Percentiles rank a stretch among this genome's conserved stretches.
These are phyloP conservation scores for Xenopus tropicalis DNA, from an alignment of 2,113 vertebrate species.

Conservation along the genomic window UCB_Xtro_10.0 CM004447.2:102052001-102052500, in stretches of 20 bases:
- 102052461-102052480: too few relatives aligned
- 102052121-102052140: conserved; percentile 2
- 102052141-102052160: not conserved
- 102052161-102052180: not conserved
- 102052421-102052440: too few relatives aligned
- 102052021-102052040: conserved; percentile 18
- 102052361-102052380: too few relatives aligned
- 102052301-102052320: too few relatives aligned
- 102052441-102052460: too few relatives aligned
- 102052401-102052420: too few relatives aligned
- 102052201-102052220: conserved; percentile 12
- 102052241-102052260: conserved; percentile 30
- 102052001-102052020: conserved; percentile 15
- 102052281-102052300: too few relatives aligned
- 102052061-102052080: conserved; percentile 11
- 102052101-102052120: conserved; percentile 7
- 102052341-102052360: too few relatives aligned
- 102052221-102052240: not conserved
- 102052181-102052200: conserved; percentile 23
- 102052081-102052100: conserved; percentile 1
- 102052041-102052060: not conserved
- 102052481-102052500: too few relatives aligned
- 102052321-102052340: too few relatives aligned
- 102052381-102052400: too few relatives aligned
- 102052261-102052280: too few relatives aligned